Evolutionary conservation across 53 echinoderm and acorn worm genomes (phyloP), one percentile per base, ranked within the genome.

Genomic region (Echinarachnius parma): DNA sequence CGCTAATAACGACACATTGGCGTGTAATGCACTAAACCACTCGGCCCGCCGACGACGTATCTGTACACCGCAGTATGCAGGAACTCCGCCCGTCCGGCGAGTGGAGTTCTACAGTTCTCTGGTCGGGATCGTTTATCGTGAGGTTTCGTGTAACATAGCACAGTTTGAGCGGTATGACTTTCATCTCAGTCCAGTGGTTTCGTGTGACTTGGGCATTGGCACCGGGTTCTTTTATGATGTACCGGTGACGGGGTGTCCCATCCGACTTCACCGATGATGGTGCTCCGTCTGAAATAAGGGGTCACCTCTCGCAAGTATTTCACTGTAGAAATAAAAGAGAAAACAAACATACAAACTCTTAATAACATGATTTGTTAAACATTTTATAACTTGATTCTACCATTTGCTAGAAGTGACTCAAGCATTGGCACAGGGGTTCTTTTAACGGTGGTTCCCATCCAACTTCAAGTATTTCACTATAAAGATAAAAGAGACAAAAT

Each of bases 171-270:
- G 96, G 96, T 60, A 96, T 96, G 44, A 88, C 92, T 48, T 91
- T 91, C 87, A 96, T 87, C 75, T 96, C 96, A 21, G 96, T 96
- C 91, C 91, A 96, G 62, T 96, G 92, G 77, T 90, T 96, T 31
- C 91, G 84, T 13, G 96, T 91, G 26, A 88, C 91, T 0, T 85
- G 80, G 2, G 91, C 85, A 53, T 96, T 96, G 9, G 80, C 91
- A 0, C 96, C 96, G 23, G 96, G 96, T 39, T 96, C 96, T 60
- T 96, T 96, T 80, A 96, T 91, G 59, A 96, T 91, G 49, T 96
- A 96, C 0, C n/a, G n/a, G n/a, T 11, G 95, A 95, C 13, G 95
- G 91, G 4, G 91, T 87, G 59, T 96, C 96, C 96, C 96, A 96
- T 30, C 96, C 96, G 9, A 96, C 96, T 48, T 96, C 96, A 7